Percentiles rank a stretch among this genome's conserved stretches.
phyloP scores from a whole-genome alignment of 2,113 vertebrate species.

The Lepisosteus osseus region DNA sequence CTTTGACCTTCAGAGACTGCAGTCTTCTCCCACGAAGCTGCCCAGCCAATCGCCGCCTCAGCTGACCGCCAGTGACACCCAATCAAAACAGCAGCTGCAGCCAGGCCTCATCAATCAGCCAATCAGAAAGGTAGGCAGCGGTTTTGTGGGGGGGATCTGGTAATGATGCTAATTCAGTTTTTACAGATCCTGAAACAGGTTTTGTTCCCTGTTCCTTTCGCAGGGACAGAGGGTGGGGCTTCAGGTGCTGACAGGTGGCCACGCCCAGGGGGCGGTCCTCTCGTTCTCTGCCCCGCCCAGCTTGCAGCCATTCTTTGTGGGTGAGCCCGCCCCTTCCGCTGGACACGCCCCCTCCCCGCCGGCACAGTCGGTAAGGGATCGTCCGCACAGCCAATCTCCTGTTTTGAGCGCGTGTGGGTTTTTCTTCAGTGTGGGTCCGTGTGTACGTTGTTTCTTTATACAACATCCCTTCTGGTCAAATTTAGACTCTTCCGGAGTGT shows the following conservation, averaged over 20 bases:
- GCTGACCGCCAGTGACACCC: conserved; percentile 47
- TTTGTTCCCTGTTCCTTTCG: not conserved
- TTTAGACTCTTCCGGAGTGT: no score
- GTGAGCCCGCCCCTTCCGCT: conserved; percentile 31
- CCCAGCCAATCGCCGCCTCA: conserved; percentile 49
- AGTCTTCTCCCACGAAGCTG: conserved; percentile 70
- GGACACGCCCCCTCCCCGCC: conserved; percentile 22
- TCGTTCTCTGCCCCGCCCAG: conserved; percentile 48
- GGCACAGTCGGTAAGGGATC: conserved; percentile 52
- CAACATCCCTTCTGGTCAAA: no score
- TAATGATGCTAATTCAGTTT: conserved; percentile 36
- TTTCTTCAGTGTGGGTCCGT: not conserved
- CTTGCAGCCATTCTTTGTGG: conserved; percentile 45
- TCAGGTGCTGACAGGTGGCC: conserved; percentile 34
- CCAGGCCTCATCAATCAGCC: conserved; percentile 52
- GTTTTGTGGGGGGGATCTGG: no score
- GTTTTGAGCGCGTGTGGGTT: no score
- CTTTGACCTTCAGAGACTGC: conserved; percentile 57
- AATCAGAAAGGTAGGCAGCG: conserved; percentile 63
- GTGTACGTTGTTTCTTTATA: not conserved
- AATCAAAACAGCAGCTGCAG: conserved; percentile 54
- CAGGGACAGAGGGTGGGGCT: conserved; percentile 49
- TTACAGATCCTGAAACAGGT: conserved; percentile 5
- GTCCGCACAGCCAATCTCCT: not conserved
- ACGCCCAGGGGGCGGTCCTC: conserved; percentile 29